Base-by-base conservation (phyloP, 2,888 invertebrate species). In the Tipula unca region DNA sequence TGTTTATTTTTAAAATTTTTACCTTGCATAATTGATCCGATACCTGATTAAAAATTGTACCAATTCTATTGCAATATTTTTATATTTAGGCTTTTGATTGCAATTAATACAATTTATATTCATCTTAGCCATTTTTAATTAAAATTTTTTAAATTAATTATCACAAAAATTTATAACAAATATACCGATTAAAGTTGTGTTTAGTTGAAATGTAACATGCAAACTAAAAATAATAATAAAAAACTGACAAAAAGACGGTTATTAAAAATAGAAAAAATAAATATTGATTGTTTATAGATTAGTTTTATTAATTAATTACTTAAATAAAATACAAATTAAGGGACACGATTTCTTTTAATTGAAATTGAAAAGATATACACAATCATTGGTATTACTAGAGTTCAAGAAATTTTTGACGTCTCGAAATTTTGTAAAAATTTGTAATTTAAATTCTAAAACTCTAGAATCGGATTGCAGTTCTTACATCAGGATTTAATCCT, bases 31-130 rank as follows among this genome's bases (percentile, higher is more conserved):
- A 5, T 84, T 35, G 84, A 48, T 85, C 17, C 86, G 85, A 39
- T 86, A 86, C 86, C 86, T 86, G 85, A 86, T 86, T 32, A 86
- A 84, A 85, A 86, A 86, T 36, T 86, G 86, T 32, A 86, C 86
- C 82, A 86, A 48, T 35, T 86, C 86, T 32, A 36, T 3, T n/a
- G 86, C 86, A 29, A 86, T 86, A n/a, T 85, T 85, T 14, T 82
- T 85, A 48, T 86, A 86, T 83, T 82, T 84, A 3, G 85, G 85
- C 54, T 85, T 85, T 85, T 85, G 20, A 29, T n/a, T 25, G 14
- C 83, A 83, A 32, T 83, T 32, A n/a, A 32, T 32, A 32, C 83
- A 83, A 1, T n/a, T 84, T 36, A 35, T 20, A 10, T 84, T 1
- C 10, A 39, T 39, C 13, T 20, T 84, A 20, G 83, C 35, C 29